Evolutionary conservation across 2,797 vertebrate species (phyloP).

Genomic region (Bufotes viridis): DNA sequence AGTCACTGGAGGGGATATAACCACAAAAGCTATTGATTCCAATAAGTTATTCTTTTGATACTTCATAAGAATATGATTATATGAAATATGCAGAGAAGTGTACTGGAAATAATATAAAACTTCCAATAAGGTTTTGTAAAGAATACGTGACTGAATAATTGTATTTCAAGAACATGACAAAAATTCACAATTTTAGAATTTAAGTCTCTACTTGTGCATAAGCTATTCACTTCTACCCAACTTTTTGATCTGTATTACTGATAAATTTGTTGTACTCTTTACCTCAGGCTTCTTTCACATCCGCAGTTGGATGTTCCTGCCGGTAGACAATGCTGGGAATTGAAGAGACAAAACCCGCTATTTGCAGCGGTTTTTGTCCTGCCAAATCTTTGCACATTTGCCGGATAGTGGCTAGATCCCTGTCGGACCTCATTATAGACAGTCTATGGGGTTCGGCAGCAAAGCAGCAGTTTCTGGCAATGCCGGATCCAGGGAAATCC

Average conservation of each 20-base stretch:
- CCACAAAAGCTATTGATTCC: conserved; percentile 5
- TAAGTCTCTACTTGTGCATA: neutral
- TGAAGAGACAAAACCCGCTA: too few relatives aligned
- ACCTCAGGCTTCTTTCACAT: too few relatives aligned
- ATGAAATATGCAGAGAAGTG: neutral
- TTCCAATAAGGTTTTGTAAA: neutral
- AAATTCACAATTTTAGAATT: neutral
- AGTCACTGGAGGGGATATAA: neutral
- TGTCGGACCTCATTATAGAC: too few relatives aligned
- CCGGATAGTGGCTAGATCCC: too few relatives aligned
- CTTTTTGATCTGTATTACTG: neutral
- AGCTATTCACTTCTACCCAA: neutral
- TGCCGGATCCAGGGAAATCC: too few relatives aligned
- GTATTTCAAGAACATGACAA: neutral
- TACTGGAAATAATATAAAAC: neutral
- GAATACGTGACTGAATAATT: neutral
- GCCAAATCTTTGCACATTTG: too few relatives aligned
- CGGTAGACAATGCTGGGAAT: too few relatives aligned
- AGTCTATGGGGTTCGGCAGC: too few relatives aligned
- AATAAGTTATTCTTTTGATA: conserved; percentile 6
- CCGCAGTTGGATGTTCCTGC: too few relatives aligned
- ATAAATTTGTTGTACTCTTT: neutral
- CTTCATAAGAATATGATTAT: neutral
- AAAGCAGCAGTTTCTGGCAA: too few relatives aligned
- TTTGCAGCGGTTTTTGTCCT: too few relatives aligned